phyloP scores from a whole-genome alignment of 2,797 vertebrate species.

The Aulostomus chinensis region DNA sequence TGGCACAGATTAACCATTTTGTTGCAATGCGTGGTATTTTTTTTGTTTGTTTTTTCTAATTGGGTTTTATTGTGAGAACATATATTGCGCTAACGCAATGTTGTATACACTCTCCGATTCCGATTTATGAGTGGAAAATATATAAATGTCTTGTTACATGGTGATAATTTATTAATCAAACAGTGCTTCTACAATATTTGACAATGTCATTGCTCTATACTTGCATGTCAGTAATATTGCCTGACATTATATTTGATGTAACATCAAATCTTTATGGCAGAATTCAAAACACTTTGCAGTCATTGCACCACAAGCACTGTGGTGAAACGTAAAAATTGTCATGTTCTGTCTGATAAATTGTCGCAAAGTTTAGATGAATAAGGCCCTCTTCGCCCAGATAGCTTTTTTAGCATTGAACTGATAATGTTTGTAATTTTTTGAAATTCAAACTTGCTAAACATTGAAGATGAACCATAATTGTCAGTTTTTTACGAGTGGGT shows the following conservation, averaged over 20 bases:
- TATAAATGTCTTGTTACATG: conserved; percentile 6
- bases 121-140: conserved; percentile 6
- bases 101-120: conserved; percentile 19
- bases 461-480: neutral
- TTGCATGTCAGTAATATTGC: conserved; percentile 39
- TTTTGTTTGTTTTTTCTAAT: conserved; percentile 1
- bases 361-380: neutral
- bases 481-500: neutral
- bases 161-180: conserved; percentile 7
- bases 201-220: conserved; percentile 38
- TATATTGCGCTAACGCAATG: conserved; percentile 22
- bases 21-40: conserved; percentile 8
- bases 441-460: conserved; percentile 1
- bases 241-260: conserved; percentile 22
- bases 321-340: neutral
- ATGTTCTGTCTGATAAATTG: neutral
- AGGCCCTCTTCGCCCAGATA: too few relatives aligned
- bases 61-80: conserved; percentile 10
- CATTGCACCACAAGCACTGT: conserved; percentile 28
- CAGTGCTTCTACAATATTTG: neutral
- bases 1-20: conserved; percentile 7
- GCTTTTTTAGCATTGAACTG: neutral
- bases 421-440: conserved; percentile 3
- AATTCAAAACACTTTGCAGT: neutral
- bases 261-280: conserved; percentile 1